Evolutionary conservation across 2,113 vertebrate species (phyloP).

Genomic region (Alligator sinensis): DNA sequence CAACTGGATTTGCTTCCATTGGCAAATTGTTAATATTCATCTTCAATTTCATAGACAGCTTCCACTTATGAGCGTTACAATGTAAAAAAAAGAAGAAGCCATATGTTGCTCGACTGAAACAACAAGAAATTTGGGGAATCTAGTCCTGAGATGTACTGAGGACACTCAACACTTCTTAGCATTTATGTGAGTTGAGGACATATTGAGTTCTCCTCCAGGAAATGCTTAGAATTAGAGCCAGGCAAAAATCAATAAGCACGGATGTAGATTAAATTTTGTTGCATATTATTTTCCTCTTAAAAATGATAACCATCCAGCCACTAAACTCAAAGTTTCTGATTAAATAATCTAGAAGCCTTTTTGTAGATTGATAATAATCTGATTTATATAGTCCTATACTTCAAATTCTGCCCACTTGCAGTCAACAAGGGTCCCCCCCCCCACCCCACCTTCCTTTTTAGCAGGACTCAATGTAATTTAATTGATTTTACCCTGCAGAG

Average conservation of each 20-base stretch:
- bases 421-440: not conserved
- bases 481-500: slow-evolving; percentile 56
- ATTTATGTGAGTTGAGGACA: not conserved
- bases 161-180: not conserved
- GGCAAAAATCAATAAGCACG: not conserved
- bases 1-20: not conserved
- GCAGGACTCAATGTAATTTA: slow-evolving; percentile 26
- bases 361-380: not conserved
- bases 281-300: not conserved
- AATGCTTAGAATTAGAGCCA: not conserved
- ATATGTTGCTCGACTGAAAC: too few relatives aligned
- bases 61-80: rapidly evolving
- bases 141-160: not conserved
- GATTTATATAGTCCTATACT: not conserved
- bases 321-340: not conserved
- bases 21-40: not conserved
- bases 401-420: not conserved
- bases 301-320: not conserved
- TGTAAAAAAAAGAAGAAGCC: too few relatives aligned
- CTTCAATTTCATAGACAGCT: rapidly evolving
- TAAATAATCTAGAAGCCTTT: not conserved
- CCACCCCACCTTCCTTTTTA: not conserved
- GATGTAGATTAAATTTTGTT: not conserved
- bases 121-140: too few relatives aligned
- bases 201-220: rapidly evolving